Evolutionary conservation across 2,888 invertebrate species (phyloP).

Genomic region (Acheta domesticus): DNA sequence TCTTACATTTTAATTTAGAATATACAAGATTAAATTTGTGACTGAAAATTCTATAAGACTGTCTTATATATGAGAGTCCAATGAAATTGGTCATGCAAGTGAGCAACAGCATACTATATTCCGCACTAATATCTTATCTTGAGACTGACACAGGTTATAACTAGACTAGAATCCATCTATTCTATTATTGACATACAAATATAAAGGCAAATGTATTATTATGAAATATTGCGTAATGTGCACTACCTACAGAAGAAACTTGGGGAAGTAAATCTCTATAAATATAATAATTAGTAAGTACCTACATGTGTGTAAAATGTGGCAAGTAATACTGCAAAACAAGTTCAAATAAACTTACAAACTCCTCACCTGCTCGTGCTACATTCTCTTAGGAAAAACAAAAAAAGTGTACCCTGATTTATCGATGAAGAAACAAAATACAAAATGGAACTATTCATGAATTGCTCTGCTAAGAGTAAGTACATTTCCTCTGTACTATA

Average conservation of each 20-base stretch:
- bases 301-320: background rate
- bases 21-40: too few species aligned
- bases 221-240: background rate
- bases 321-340: slow-evolving; percentile 18
- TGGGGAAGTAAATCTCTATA: background rate
- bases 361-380: background rate
- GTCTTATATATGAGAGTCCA: too few species aligned
- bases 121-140: too few species aligned
- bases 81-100: too few species aligned
- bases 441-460: background rate
- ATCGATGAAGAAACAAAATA: background rate
- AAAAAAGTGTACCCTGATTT: background rate
- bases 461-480: background rate
- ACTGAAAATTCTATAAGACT: too few species aligned
- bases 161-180: background rate
- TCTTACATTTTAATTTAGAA: too few species aligned
- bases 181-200: background rate
- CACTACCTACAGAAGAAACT: background rate
- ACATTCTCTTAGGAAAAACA: background rate
- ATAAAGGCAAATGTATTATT: background rate
- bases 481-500: background rate
- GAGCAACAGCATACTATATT: too few species aligned
- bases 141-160: too few species aligned
- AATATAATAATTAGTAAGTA: background rate
- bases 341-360: background rate